A percentile compares a stretch with the other conserved stretches of the same genome.
These are phyloP conservation scores for Lagopus muta DNA, from an alignment of 2,113 vertebrate species.

Conservation along the genomic window DNA sequence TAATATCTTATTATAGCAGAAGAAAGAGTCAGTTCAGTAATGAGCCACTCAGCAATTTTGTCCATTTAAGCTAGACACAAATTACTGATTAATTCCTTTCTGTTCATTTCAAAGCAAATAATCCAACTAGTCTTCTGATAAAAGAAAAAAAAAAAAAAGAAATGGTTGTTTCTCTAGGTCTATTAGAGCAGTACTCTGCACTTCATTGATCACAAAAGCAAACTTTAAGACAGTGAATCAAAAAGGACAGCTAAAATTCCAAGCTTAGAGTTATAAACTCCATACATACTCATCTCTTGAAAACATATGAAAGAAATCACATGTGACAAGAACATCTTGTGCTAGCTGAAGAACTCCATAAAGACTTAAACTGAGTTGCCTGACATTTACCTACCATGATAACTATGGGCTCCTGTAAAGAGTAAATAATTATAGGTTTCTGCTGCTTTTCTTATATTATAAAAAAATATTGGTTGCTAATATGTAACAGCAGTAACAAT, in stretches of 20 bases:
- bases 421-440: not conserved
- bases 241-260: not conserved
- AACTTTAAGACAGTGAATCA: not conserved
- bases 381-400: not conserved
- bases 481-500: not conserved
- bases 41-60: not conserved
- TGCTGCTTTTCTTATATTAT: not conserved
- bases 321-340: not conserved
- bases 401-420: not conserved
- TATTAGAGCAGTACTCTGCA: not conserved
- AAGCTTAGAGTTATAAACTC: not conserved
- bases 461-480: not conserved
- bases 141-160: not conserved
- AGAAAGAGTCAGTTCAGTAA: constrained; percentile 41
- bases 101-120: not conserved
- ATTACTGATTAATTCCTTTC: not conserved
- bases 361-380: not conserved
- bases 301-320: not conserved
- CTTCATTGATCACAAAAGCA: not conserved
- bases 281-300: not conserved
- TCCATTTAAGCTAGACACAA: not conserved
- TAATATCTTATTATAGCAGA: constrained; percentile 22
- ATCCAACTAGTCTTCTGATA: not conserved
- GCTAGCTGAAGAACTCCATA: not conserved
- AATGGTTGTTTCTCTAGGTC: not conserved